Conservation (phyloP, 2,797 vertebrate genomes). For the Anniella stebbinsi region DNA sequence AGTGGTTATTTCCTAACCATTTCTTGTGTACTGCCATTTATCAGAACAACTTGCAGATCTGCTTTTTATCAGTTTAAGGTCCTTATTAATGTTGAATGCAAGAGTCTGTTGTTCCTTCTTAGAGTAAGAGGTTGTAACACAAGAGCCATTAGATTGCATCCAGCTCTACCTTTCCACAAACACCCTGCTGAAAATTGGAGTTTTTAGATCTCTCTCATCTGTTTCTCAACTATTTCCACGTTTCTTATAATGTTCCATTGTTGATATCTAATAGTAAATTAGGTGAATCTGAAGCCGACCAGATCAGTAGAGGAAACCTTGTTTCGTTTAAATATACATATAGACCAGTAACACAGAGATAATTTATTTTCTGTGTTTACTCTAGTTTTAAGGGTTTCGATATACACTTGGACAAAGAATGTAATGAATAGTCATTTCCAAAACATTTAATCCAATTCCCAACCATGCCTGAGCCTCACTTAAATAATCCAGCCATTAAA, state of each 20-base stretch:
- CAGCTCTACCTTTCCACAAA: slow-evolving; percentile 60
- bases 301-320: slow-evolving; percentile 62
- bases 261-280: slow-evolving; percentile 51
- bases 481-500: not conserved
- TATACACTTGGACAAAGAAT: rapidly evolving
- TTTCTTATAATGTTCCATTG: slow-evolving; percentile 45
- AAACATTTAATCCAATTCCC: slow-evolving; percentile 34
- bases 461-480: not conserved
- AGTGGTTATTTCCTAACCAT: slow-evolving; percentile 41
- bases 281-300: slow-evolving; percentile 57
- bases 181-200: slow-evolving; percentile 62
- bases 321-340: slow-evolving; percentile 42
- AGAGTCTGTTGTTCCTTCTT: slow-evolving; percentile 24
- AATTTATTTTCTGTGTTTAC: slow-evolving; percentile 27
- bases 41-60: slow-evolving; percentile 31
- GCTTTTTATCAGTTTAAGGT: slow-evolving; percentile 50
- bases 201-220: slow-evolving; percentile 65
- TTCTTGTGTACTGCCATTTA: slow-evolving; percentile 28
- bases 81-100: slow-evolving; percentile 23
- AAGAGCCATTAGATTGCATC: slow-evolving; percentile 24
- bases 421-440: slow-evolving; percentile 33
- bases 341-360: not conserved
- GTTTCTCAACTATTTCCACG: slow-evolving; percentile 64
- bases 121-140: not conserved
- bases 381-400: not conserved